Evolutionary conservation across 2,113 vertebrate genomes (phyloP).

Genomic region (Nycticorax nycticorax): DNA sequence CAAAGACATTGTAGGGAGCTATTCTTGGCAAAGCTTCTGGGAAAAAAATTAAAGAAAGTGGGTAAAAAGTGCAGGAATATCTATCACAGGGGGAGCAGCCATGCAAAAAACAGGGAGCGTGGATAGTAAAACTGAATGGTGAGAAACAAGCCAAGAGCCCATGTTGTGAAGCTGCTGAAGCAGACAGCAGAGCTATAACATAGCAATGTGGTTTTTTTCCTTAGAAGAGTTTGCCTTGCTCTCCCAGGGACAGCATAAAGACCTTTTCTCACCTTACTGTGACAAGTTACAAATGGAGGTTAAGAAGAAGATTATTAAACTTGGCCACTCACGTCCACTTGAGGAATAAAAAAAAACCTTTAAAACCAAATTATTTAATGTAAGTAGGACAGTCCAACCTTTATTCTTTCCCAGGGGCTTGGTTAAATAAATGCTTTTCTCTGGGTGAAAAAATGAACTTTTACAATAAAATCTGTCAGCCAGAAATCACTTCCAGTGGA

Average conservation of each 20-base stretch:
- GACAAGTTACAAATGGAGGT: neutral
- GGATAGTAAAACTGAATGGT: neutral
- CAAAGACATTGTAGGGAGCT: neutral
- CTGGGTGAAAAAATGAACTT: neutral
- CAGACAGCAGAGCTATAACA: neutral
- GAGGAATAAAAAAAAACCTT: neutral
- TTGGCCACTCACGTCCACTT: neutral
- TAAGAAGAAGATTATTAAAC: neutral
- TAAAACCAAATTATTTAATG: neutral
- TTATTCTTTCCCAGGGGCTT: neutral
- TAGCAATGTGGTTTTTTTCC: neutral
- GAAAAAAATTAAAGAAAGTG: neutral
- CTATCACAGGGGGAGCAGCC: neutral
- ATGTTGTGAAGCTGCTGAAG: fast-evolving
- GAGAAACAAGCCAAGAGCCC: neutral
- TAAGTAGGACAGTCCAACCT: neutral
- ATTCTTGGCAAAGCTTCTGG: neutral
- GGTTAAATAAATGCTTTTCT: neutral
- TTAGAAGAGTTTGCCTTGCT: neutral
- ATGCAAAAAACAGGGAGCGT: neutral
- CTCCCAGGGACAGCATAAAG: neutral
- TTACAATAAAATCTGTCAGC: neutral
- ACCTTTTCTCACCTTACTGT: neutral
- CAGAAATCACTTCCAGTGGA: neutral
- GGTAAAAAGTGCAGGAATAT: neutral